These are phyloP conservation scores for Acrocephalus scirpaceus DNA, from an alignment of 2,797 vertebrate species.

Conservation along the genomic window DNA sequence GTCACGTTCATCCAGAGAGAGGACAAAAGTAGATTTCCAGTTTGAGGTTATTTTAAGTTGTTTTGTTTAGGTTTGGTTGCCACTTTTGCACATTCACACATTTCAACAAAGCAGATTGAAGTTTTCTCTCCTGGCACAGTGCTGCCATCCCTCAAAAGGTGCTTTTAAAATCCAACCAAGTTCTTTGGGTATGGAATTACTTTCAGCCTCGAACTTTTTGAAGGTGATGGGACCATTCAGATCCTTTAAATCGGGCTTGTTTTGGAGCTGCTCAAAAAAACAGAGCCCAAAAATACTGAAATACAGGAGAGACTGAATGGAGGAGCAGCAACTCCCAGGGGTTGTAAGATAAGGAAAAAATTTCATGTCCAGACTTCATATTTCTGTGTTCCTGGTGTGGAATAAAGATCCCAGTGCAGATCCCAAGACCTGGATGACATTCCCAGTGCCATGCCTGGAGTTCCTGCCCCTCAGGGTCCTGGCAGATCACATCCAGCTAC, in stretches of 20 bases:
- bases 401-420: not conserved
- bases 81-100: not conserved
- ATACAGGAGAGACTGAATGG: not conserved
- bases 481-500: not conserved
- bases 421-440: not conserved
- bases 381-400: not conserved
- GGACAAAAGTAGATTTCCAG: not conserved
- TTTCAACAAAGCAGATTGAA: not conserved
- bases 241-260: not conserved
- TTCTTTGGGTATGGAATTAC: not conserved
- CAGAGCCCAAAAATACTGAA: not conserved
- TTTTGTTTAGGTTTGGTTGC: not conserved
- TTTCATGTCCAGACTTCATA: not conserved
- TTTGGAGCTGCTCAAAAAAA: not conserved
- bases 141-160: not conserved
- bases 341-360: not conserved
- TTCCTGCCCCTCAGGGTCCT: not conserved
- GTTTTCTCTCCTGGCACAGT: not conserved
- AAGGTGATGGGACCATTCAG: not conserved
- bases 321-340: not conserved
- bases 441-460: fast-evolving
- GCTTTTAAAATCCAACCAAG: not conserved
- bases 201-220: not conserved
- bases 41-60: not conserved
- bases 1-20: not conserved